Evolutionary conservation across 2,797 vertebrate species (phyloP).

Genomic region (Anabas testudineus): DNA sequence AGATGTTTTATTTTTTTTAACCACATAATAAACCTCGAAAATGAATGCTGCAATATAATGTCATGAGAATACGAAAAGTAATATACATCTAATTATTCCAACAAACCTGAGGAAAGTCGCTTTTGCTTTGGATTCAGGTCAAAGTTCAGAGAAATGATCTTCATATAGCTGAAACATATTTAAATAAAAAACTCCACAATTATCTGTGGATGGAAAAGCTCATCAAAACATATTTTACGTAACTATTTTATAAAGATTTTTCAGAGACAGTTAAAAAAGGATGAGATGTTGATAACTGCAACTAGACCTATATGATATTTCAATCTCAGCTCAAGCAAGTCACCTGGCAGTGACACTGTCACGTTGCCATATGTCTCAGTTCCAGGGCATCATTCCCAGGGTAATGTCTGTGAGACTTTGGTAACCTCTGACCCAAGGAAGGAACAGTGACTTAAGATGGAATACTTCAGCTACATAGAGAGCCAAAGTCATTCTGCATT

Average conservation of each 20-base stretch:
- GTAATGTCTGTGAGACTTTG: not conserved
- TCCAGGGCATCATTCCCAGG: not conserved
- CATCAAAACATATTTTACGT: not conserved
- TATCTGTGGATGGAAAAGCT: too few species aligned
- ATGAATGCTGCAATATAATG: too few species aligned
- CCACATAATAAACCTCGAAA: too few species aligned
- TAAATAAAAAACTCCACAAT: not conserved
- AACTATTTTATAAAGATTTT: not conserved
- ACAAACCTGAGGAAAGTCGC: not conserved
- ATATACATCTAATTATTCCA: not conserved
- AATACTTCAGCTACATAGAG: constrained; percentile 1
- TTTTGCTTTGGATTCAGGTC: not conserved
- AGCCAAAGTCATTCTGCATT: constrained; percentile 24
- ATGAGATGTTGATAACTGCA: too few species aligned
- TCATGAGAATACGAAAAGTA: not conserved
- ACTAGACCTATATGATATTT: not conserved
- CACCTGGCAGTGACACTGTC: not conserved
- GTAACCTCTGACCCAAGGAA: constrained; percentile 37
- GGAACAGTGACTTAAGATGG: constrained; percentile 13
- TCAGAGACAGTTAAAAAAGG: not conserved
- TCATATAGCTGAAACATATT: not conserved
- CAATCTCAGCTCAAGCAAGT: not conserved
- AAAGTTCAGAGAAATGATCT: not conserved
- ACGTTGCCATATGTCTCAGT: not conserved
- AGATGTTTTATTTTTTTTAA: not conserved